These are phyloP conservation scores for Myiotriccus ornatus DNA, from an alignment of 2,797 vertebrate genomes.

Conservation along the genomic window DNA sequence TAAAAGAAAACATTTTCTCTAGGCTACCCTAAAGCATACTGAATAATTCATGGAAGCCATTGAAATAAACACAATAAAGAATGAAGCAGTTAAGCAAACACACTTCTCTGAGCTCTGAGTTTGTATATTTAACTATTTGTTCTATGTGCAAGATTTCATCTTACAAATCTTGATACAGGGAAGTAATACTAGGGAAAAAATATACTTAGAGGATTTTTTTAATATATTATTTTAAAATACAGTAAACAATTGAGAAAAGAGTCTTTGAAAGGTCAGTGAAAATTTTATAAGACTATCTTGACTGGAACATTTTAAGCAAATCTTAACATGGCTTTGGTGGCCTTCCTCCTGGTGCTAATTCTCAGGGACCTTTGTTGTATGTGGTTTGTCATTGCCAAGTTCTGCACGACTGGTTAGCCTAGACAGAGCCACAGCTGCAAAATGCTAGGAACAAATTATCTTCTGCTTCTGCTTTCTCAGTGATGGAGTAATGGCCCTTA, in stretches of 20 bases:
- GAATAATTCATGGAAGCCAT: conserved; percentile 69
- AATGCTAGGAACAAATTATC: not conserved
- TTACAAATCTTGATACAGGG: not conserved
- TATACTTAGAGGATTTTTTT: not conserved
- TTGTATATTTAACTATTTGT: conserved; percentile 41
- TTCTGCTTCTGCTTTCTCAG: not conserved
- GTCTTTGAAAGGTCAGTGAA: not conserved
- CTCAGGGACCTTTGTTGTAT: not conserved
- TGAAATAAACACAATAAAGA: conserved; percentile 71
- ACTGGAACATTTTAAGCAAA: not conserved
- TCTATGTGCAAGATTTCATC: not conserved
- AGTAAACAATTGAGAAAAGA: not conserved
- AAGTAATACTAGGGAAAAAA: not conserved
- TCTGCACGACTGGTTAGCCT: not conserved
- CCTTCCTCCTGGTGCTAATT: not conserved
- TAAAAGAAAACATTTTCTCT: conserved; percentile 65
- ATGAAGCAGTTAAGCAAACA: conserved; percentile 61
- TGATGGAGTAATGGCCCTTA: not conserved
- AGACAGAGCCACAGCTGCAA: not conserved
- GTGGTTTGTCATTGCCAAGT: not conserved
- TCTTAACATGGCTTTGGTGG: not conserved
- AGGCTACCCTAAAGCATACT: conserved; percentile 57
- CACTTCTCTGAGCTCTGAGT: conserved; percentile 33
- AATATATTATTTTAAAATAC: not conserved
- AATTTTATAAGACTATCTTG: not conserved